Base-by-base conservation (phyloP, 2,888 invertebrate genomes). In the Ochlodes sylvanus region DNA sequence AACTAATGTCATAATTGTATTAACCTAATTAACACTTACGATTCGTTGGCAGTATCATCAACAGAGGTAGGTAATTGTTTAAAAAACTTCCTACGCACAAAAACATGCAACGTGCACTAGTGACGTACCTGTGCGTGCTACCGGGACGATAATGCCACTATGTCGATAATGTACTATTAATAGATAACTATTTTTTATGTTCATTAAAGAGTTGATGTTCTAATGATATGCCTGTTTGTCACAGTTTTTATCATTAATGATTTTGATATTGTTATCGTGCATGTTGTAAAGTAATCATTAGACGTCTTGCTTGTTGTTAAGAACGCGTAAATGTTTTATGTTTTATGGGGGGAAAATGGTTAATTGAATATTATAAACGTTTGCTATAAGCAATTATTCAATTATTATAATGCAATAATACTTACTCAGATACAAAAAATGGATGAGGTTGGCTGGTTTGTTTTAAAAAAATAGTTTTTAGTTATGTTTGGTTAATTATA, bases 1-100 rank as follows among this genome's bases (percentile, higher is more conserved):
- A 74, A 77, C 72, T 77, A 78, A 85, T 83, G 79, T 78, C 71
- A 77, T 88, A 86, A 88, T 88, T 86, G 82, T 79, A 81, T 81
- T 87, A 86, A 83, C 79, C 79, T 83, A 84, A 85, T 87, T 85
- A 85, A 82, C 83, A 84, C 84, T 80, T 81, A 70, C 74, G 76
- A 81, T 82, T 79, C 69, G 78, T 83, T 79, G 79, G 79, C 76
- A 73, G 75, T 80, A 81, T 81, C 78, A 78, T 68, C 62, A 58
- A 76, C 75, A 76, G 73, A 70, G 79, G 77, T 82, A 84, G 79
- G 77, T 82, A 84, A 81, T 84, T 79, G 80, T 80, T 79, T 75
- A 47, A 63, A 70, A 71, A 72, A 70, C n/a, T n/a, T n/a, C 9
- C 10, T 9, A 38, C 12, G 12, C 44, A 55, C 27, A 67, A 67